Evolutionary conservation across 2,113 vertebrate genomes (phyloP).

Genomic region (Salvelinus sp.): DNA sequence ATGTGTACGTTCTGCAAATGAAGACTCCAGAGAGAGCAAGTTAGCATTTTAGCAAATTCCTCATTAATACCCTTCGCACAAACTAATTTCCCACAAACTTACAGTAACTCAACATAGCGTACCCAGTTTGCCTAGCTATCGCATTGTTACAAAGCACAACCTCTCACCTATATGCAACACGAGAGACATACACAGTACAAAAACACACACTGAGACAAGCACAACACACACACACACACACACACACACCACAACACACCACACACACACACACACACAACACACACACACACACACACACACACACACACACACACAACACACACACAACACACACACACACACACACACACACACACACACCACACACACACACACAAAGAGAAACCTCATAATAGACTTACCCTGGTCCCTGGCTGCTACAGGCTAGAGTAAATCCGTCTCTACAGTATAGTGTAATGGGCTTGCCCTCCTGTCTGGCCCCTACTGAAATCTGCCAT

Average conservation of each 20-base stretch:
- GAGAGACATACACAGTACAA: slow-evolving; percentile 1
- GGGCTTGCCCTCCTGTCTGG: not conserved
- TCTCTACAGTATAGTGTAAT: not conserved
- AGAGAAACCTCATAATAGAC: not conserved
- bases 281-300: too few relatives aligned
- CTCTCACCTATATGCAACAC: slow-evolving; percentile 21
- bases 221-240: too few relatives aligned
- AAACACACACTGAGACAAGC: too few relatives aligned
- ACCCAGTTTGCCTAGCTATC: too few relatives aligned
- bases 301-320: too few relatives aligned
- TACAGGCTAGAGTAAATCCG: not conserved
- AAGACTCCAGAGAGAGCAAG: not conserved
- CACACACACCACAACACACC: too few relatives aligned
- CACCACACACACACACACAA: too few relatives aligned
- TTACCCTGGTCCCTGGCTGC: not conserved
- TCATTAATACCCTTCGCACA: not conserved
- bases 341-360: too few relatives aligned
- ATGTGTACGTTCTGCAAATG: not conserved
- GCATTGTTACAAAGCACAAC: not conserved
- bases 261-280: too few relatives aligned
- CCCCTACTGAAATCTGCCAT: not conserved
- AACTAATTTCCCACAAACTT: not conserved
- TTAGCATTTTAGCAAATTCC: not conserved
- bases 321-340: too few relatives aligned
- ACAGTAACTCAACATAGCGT: not conserved